phyloP scores from a whole-genome alignment of 1,140 invertebrate species.

The Amyelois transitella region DNA sequence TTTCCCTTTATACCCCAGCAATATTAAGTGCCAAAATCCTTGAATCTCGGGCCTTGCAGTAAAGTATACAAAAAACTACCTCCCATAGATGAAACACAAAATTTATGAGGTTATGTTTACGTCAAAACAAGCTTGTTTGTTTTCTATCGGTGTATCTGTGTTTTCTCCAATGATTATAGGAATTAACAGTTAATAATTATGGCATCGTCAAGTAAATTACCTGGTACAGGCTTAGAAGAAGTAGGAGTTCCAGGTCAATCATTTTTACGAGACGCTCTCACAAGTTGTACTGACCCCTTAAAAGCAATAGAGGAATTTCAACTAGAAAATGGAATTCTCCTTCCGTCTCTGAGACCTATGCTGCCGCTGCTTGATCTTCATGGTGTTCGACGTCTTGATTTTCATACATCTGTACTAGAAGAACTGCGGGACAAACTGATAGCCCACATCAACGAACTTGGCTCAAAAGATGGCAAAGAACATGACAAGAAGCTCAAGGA shows the following conservation, averaged over 20 bases:
- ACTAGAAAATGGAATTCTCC: conserved; percentile 94
- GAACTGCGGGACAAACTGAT: conserved; percentile 93
- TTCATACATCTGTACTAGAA: conserved; percentile 96
- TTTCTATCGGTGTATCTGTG: no score
- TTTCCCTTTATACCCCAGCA: no score
- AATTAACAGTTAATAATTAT: conserved; percentile 25
- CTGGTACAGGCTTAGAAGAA: conserved; percentile 84
- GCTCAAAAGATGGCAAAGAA: conserved; percentile 83
- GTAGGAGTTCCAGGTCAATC: conserved; percentile 93
- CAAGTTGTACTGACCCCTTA: conserved; percentile 95
- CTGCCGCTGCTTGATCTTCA: conserved; percentile 95
- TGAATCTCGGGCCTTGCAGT: no score
- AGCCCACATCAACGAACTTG: conserved; percentile 91
- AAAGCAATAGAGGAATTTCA: conserved; percentile 99
- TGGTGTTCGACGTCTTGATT: conserved; percentile 92
- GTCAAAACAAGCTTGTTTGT: neutral
- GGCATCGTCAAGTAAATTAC: conserved; percentile 63
- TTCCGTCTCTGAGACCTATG: conserved; percentile 95
- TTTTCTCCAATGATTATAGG: neutral
- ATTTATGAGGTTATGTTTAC: neutral
- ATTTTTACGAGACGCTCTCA: conserved; percentile 92
- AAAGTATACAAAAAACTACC: no score
- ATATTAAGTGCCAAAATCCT: no score
- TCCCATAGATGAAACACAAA: no score
- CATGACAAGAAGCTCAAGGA: conserved; percentile 93